phyloP scores from a whole-genome alignment of 1,140 invertebrate species.

The Aethina tumida region DNA sequence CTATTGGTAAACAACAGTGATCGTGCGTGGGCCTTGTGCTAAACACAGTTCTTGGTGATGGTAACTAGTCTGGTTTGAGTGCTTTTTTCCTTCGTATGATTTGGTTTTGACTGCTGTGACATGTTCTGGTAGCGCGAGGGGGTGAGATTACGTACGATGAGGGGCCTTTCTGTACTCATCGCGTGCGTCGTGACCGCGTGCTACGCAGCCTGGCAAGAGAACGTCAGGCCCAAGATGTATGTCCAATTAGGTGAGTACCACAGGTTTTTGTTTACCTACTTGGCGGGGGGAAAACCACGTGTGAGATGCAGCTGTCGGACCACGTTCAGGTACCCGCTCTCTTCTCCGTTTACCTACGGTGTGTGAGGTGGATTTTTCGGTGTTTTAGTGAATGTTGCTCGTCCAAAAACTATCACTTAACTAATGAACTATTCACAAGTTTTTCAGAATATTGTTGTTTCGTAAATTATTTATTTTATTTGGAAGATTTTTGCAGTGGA shows the following conservation, averaged over 20 bases:
- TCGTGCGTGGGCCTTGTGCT: slow-evolving; percentile 8
- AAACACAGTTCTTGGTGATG: slow-evolving; percentile 5
- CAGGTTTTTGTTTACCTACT: neutral
- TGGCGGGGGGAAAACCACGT: neutral
- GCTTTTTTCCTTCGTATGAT: slow-evolving; percentile 13
- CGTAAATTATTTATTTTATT: no score
- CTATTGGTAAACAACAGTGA: slow-evolving; percentile 7
- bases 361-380: no score
- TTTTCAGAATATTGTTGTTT: no score
- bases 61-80: slow-evolving; percentile 4
- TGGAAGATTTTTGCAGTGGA: no score
- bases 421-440: no score
- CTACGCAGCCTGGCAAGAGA: slow-evolving; percentile 65
- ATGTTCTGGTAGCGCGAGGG: slow-evolving; percentile 23
- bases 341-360: no score
- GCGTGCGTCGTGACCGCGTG: slow-evolving; percentile 21
- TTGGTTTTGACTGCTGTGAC: slow-evolving; percentile 18
- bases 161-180: slow-evolving; percentile 21
- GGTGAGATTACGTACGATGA: slow-evolving; percentile 16
- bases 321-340: slow-evolving; percentile 11
- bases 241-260: slow-evolving; percentile 69
- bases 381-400: no score
- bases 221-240: slow-evolving; percentile 77
- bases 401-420: no score
- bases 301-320: no score